Evolutionary conservation across 2,888 invertebrate species (phyloP), one percentile per base, ranked within the genome.

Genomic region (Eupithecia subumbrata): DNA sequence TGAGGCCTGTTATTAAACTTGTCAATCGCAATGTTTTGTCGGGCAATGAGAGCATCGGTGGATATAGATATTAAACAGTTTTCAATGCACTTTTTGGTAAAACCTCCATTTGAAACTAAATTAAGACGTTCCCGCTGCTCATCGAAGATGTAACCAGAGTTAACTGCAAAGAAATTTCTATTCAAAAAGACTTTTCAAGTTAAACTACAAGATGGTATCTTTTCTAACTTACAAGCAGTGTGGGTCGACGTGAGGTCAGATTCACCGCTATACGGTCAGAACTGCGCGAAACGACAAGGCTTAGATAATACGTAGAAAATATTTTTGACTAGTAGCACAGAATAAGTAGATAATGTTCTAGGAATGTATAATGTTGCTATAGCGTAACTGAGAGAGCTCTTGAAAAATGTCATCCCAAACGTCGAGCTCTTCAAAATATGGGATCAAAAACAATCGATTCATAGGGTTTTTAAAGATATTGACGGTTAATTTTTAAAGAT

Each of bases 181-280:
- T 60, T 14, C 12, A 60, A 60, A 56, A 48, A 11, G 3, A 14
- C 1, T 60, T 22, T 56, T 60, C 14, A 25, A 60, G 22, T 25
- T 60, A 1, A 56, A n/a, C 22, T 56, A 22, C n/a, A 56, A 56
- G n/a, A 52, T n/a, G 7, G 1, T 1, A 56, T 60, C 25, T 60
- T 60, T 25, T 60, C 52, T 60, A 60, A 60, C 60, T 25, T 5
- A 25, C 60, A 60, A 60, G 25, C 22, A 37, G 63, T 71, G 86
- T 86, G 84, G 86, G 86, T 72, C 60, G 82, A 63, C 72, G 78
- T 84, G 84, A 85, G 84, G 83, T 85, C 85, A 84, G 52, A 71
- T 70, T 68, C 82, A 84, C 87, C 85, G 85, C 82, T 87, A 87
- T 70, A 75, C 79, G 76, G 76, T 77, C 77, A 60, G 66, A 70